Conservation (phyloP, 2,797 vertebrate species). For the Argya squamiceps region DNA sequence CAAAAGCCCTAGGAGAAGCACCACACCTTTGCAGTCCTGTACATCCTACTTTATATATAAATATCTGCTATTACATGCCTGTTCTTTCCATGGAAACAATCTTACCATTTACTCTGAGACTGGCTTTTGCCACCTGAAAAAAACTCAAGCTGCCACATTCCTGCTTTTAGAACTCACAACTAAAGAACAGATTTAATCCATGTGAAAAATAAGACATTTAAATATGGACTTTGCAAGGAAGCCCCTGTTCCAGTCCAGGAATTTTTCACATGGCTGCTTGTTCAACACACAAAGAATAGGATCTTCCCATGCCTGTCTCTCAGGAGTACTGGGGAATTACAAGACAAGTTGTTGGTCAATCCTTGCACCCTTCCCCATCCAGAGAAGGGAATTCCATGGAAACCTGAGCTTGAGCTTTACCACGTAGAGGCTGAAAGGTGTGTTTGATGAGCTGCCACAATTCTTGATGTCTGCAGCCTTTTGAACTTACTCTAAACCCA, state of each 20-base stretch:
- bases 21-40: too few relatives aligned
- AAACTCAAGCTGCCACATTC: background rate
- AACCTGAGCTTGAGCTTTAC: background rate
- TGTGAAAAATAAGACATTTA: background rate
- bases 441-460: background rate
- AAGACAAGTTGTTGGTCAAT: background rate
- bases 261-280: background rate
- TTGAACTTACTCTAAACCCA: background rate
- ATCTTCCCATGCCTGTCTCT: background rate
- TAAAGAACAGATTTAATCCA: background rate
- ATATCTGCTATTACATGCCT: background rate
- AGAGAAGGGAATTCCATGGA: background rate
- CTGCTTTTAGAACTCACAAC: background rate
- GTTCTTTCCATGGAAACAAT: background rate
- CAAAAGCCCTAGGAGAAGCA: too few relatives aligned
- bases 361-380: accelerated
- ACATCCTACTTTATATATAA: background rate
- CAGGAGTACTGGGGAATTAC: accelerated
- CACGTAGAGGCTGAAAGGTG: background rate
- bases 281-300: background rate
- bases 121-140: background rate
- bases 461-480: background rate
- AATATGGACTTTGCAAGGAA: background rate
- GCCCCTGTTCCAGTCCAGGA: background rate
- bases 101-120: background rate